Evolutionary conservation across 30 jellyfish, hydroid and myxozoan species (phyloP), one percentile per base, ranked within the genome.

Genomic region (Hydractinia echinata): DNA sequence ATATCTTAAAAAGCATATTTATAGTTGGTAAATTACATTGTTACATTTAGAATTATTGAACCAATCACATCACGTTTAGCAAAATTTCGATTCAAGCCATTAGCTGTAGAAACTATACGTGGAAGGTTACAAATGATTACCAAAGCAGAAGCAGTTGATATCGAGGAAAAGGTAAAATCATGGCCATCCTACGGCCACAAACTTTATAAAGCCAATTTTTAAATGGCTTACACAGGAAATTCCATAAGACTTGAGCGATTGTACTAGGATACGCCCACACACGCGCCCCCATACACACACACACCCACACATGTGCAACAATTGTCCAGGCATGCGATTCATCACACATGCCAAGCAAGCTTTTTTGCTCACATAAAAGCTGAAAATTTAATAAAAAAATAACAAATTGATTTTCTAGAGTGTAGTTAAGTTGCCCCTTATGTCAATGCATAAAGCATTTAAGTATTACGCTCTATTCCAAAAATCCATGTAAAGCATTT

Each of bases 51-150:
- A 81, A 94, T 94, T 48, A 94, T 94, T 15, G 99, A 94, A 66
- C 99, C 99, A 1, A 54, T 94, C 66, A 85, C 97, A 20, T 94
- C 99, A 44, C 58, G 99, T 53, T 94, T 97, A 55, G 91, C 99
- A 8, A 88, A 88, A 68, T 94, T 94, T 76, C 94, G 97, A n/a
- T 94, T 94, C 90, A 87, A 94, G 55, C 95, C 95, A 51, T 68
- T 94, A 15, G 69, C 97, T 15, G 20, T 51, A n/a, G 82, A 86
- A 4, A 84, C 92, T 44, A 85, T 88, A n/a, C 72, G 76, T n/a
- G 72, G 77, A 48, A 76, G 96, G 73, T 83, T 94, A 51, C 76
- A 79, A 62, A 51, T n/a, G 61, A 89, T 94, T 5, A 54, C 91
- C 53, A 85, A 84, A 9, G 70, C 78, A 14, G 99, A 94, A 61